Base-by-base conservation (phyloP, 2,797 vertebrate species). In the Glyptemys insculpta region DNA sequence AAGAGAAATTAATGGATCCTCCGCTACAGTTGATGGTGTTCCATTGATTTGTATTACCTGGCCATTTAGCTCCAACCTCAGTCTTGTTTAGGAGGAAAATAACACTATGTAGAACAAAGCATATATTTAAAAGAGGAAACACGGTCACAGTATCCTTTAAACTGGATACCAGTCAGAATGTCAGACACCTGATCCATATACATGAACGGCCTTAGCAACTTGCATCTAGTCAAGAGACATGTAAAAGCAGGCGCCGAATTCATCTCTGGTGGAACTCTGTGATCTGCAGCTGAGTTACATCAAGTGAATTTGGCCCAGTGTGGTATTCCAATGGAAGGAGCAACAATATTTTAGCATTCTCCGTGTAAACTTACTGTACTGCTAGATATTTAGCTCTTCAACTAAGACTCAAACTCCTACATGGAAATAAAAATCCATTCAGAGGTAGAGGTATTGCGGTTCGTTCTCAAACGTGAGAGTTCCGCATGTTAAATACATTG, bases 291-390 rank as follows among this genome's bases (percentile, higher is more conserved):
- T n/a, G 16, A 15, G 10, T 2, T 16, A 16, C 11, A 0, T 1
- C 9, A n/a, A 78, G 5, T 37, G n/a, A 49, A 31, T 7, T 16
- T 27, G 25, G 31, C 1, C 29, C 2, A 3, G 0, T 5, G 16
- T 27, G 62, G 49, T 14, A 18, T 3, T 47, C 6, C 41, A 1
- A 18, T 9, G 44, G 18, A 50, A 6, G 31, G 9, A 31, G 34
- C 50, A 47, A 5, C 29, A 0, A 3, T 15, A 4, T 72, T 15
- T 74, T 12, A 68, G 62, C 14, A 44, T 4, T 50, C 50, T 8
- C 34, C 44, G 0, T 52, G 19, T 76, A 82, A 79, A 41, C 0
- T 0, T 15, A 0, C 5, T 21, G 0, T 37, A 11, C 59, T 83
- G 37, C 23, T 81, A 50, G n/a, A 12, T 72, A n/a, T n/a, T 85